Evolutionary conservation across 30 jellyfish, hydroid and myxozoan species (phyloP).

Genomic region (Catostylus mosaicus): DNA sequence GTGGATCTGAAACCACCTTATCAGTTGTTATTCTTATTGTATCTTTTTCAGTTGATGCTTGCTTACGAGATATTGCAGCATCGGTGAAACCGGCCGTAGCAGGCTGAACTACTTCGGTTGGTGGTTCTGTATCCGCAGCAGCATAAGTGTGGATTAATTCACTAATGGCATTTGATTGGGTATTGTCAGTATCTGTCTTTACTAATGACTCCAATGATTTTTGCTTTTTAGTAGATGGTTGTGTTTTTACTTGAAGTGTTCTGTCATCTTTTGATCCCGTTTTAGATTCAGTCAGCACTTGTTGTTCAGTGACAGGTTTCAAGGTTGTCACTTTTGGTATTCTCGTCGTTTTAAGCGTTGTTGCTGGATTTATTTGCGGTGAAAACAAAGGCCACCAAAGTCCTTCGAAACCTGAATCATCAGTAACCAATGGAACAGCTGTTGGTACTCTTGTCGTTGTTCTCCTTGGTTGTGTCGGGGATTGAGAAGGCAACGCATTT

Average conservation of each 20-base stretch:
- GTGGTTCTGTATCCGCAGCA: not conserved
- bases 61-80: not conserved
- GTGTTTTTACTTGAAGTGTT: not conserved
- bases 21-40: not conserved
- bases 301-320: not conserved
- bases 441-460: not conserved
- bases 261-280: not conserved
- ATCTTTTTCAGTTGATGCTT: not conserved
- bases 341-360: not conserved
- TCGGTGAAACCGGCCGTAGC: not conserved
- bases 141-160: not conserved
- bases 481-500: not conserved
- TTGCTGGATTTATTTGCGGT: too few species aligned
- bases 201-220: not conserved
- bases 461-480: not conserved
- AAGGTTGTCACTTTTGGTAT: not conserved
- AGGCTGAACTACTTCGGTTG: not conserved
- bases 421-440: constrained; percentile 28
- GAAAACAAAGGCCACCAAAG: constrained; percentile 7
- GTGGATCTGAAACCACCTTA: not conserved
- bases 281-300: not conserved
- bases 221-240: not conserved
- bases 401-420: not conserved
- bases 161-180: not conserved
- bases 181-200: not conserved